Evolutionary conservation across 2,797 vertebrate genomes (phyloP).

Genomic region (Knipowitschia caucasica): DNA sequence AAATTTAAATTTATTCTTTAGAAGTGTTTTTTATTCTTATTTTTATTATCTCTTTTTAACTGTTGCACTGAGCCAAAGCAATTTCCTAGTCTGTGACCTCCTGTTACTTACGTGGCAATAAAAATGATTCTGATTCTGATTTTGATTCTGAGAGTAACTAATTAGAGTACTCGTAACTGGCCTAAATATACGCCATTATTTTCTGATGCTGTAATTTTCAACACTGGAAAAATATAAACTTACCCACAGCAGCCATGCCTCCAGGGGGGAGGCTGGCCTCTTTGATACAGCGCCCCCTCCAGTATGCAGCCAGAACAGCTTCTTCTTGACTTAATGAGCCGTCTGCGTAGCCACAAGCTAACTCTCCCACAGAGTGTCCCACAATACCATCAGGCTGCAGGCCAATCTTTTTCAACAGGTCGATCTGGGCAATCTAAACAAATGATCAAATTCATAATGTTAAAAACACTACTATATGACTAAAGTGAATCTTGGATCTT

Average conservation of each 20-base stretch:
- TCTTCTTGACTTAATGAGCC: slow-evolving; percentile 86
- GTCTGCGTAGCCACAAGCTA: slow-evolving; percentile 94
- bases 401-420: slow-evolving; percentile 84
- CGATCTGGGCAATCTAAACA: slow-evolving; percentile 89
- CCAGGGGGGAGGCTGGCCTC: slow-evolving; percentile 87
- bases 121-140: too few species aligned
- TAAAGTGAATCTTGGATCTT: not conserved
- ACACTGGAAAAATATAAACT: too few species aligned
- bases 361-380: slow-evolving; percentile 93
- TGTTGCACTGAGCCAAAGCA: too few species aligned
- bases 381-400: slow-evolving; percentile 90
- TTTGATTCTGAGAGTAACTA: too few species aligned
- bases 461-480: not conserved
- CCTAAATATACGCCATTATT: too few species aligned
- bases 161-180: too few species aligned
- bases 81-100: too few species aligned
- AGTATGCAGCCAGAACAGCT: slow-evolving; percentile 88
- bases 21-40: too few species aligned
- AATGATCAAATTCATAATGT: not conserved
- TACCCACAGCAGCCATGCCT: slow-evolving; percentile 96
- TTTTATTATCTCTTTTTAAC: too few species aligned
- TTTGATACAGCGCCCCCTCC: slow-evolving; percentile 91
- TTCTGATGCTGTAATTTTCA: too few species aligned
- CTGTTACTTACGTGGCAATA: too few species aligned
- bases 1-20: too few species aligned